Percentiles rank a stretch among this genome's conserved stretches.
phyloP scores from a whole-genome alignment of 2,113 vertebrate genomes.

The Protomyctophum bolini region DNA sequence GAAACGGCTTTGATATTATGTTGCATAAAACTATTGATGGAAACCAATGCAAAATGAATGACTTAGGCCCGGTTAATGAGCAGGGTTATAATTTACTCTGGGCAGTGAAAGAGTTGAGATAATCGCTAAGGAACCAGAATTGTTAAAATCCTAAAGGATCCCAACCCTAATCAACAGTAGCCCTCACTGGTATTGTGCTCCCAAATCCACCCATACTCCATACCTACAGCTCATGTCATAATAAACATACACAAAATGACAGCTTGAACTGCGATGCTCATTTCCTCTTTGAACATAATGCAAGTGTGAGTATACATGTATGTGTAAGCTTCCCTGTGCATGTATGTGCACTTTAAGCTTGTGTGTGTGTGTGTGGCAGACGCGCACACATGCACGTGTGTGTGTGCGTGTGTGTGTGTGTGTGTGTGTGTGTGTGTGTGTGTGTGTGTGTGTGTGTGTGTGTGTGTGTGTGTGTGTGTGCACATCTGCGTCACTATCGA shows the following conservation, averaged over 20 bases:
- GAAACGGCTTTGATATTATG: no score
- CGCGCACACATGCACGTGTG: background rate
- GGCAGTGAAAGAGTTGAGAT: no score
- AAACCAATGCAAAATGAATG: no score
- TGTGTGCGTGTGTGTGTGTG: background rate
- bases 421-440: background rate
- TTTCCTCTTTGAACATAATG: background rate
- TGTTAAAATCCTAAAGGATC: no score
- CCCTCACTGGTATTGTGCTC: no score
- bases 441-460: background rate
- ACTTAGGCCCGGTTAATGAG: no score
- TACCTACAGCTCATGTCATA: background rate
- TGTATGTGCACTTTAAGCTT: background rate
- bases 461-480: background rate
- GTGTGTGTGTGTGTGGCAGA: background rate
- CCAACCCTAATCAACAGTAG: no score
- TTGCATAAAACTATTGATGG: no score
- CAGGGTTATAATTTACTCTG: no score
- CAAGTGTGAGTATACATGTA: background rate
- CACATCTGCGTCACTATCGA: slow-evolving; percentile 9
- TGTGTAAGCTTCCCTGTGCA: background rate
- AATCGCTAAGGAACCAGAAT: no score
- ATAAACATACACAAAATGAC: background rate
- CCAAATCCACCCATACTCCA: background rate
- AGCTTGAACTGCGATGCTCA: background rate